Evolutionary conservation across 1,140 invertebrate genomes (phyloP), one percentile per base, ranked within the genome.

Genomic region (Drosophila navojoa): DNA sequence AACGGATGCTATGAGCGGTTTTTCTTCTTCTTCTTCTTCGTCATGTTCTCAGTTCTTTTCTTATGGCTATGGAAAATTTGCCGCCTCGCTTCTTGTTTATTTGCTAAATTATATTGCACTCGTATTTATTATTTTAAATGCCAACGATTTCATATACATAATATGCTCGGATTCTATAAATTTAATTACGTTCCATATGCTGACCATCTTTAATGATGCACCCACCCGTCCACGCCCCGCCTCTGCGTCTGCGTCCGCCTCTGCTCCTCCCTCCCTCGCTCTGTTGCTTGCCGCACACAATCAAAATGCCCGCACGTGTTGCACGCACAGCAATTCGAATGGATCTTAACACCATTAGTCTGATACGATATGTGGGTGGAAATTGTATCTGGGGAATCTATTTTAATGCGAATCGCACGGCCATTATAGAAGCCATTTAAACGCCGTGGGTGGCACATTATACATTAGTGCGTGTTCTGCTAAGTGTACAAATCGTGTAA

Each of bases 71-170:
- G 70, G 55, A 72, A 72, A 72, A 58, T 71, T 67, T 60, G 49
- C 47, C 62, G 70, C 52, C 53, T 50, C 44, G 35, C 7, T 38
- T 59, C n/a, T 59, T 72, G 70, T 72, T 72, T 72, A 68, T 72
- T 72, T 68, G 70, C 55, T 29, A 72, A 72, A 72, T 68, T 72
- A 53, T 72, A 68, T 72, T 72, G 70, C 70, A 72, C 63, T 72
- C 63, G 70, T 60, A 68, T 67, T 72, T 72, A 72, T 72, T 72
- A 67, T 72, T 72, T 58, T 72, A 57, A 57, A 64, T 72, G 54
- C 62, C 62, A 38, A 38, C 70, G 45, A 58, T 44, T 64, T 66
- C 32, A 71, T 71, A 64, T 57, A 66, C 61, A 66, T 58, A 59
- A 58, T 57, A 66, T 67, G 11, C 32, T 32, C 68, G 22, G 13